Evolutionary conservation across 2,113 vertebrate species (phyloP).

Genomic region (Megaleporinus macrocephalus): DNA sequence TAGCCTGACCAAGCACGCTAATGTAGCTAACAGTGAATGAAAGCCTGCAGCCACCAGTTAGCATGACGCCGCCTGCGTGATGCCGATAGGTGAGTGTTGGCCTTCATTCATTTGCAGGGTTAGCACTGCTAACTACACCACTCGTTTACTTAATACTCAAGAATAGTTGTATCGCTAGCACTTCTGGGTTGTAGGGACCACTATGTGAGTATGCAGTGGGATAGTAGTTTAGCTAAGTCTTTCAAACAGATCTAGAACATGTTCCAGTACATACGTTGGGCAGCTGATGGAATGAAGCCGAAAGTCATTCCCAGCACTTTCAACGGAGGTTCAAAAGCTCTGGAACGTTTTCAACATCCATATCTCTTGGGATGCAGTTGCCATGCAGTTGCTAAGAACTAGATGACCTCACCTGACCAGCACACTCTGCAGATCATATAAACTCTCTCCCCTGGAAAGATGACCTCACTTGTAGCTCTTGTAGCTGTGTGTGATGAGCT

Average conservation of each 20-base stretch:
- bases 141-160: too few species aligned
- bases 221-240: background rate
- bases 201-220: background rate
- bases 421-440: conserved; percentile 8
- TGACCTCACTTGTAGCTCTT: conserved; percentile 24
- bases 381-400: conserved; percentile 5
- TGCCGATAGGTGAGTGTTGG: background rate
- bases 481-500: conserved; percentile 13
- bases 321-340: background rate
- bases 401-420: conserved; percentile 6
- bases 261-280: background rate
- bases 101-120: background rate
- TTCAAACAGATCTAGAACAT: background rate
- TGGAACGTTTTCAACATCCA: conserved; percentile 6
- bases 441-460: background rate
- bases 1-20: background rate
- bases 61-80: background rate
- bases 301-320: background rate
- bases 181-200: conserved; percentile 39
- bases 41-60: background rate
- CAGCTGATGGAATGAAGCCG: conserved; percentile 11
- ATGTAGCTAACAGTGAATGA: background rate
- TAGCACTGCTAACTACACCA: too few species aligned
- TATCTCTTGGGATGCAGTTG: background rate
- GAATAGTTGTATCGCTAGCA: conserved; percentile 9